Base-by-base conservation (phyloP, 2,113 vertebrate genomes). In the Setophaga petechia region DNA sequence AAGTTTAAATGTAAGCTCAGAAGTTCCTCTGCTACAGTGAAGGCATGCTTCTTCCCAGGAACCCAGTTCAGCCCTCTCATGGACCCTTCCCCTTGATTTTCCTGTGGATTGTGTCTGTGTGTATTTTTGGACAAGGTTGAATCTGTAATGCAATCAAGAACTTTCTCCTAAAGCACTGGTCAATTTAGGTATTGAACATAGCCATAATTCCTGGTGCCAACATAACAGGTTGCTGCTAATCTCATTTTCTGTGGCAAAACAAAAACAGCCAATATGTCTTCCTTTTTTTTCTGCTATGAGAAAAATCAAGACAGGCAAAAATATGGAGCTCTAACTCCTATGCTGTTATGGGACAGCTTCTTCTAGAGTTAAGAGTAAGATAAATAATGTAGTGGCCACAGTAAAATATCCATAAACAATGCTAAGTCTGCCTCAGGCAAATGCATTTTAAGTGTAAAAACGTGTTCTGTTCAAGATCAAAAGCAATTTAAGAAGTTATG, bases 331-430 rank as follows among this genome's bases (percentile, higher is more conserved):
- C 28, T 58, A 90, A 21, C 21, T 35, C 23, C 52, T 84, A 1
- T 90, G 49, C 18, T 90, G 11, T 80, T 85, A 27, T 12, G 67
- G 47, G 54, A 39, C 33, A 55, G 43, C 69, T 88, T 90, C 35
- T 85, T 80, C 12, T 28, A 62, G 41, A 87, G 37, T 66, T 83
- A 30, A 63, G 20, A 63, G 28, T 86, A 71, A 74, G 31, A 71
- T 35, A 67, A 93, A 85, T 62, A 89, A 89, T 46, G 6, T 72
- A 95, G n/a, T 49, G 76, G 12, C 35, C 18, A 49, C 61, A 81
- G 61, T 72, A 86, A 94, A 88, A 75, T 89, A 84, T 12, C 84
- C 25, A 47, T 94, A 86, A 91, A 86, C 77, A 93, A 77, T 84
- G 51, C 16, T 84, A 86, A 33, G 31, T 19, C 52, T 92, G 57